Percentiles rank a stretch among this genome's conserved stretches.
These are phyloP conservation scores for Bubalus kerabau DNA, from an alignment of 2,113 vertebrate species.

Conservation along the genomic window DNA sequence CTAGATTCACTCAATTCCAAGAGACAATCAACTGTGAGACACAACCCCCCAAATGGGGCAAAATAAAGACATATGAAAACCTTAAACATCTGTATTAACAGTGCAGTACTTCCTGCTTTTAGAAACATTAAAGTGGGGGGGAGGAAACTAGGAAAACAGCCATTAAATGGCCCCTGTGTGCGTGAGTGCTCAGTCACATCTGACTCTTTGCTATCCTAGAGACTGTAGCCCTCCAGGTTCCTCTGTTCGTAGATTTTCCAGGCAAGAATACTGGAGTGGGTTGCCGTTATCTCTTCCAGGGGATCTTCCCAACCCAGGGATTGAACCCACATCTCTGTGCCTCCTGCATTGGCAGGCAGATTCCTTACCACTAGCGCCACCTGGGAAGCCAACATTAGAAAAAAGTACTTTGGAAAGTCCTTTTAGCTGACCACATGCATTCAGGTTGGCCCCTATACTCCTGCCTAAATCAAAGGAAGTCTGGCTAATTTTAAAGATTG, in stretches of 20 bases:
- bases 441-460: not conserved
- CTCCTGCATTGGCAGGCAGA: not conserved
- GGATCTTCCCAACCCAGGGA: not conserved
- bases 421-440: not conserved
- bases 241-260: not conserved
- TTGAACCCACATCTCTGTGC: not conserved
- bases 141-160: not conserved
- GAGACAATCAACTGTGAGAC: not conserved
- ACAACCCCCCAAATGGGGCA: not conserved
- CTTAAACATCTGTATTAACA: not conserved
- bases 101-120: not conserved
- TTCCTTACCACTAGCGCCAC: not conserved
- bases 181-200: fast-evolving
- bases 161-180: not conserved
- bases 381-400: not conserved
- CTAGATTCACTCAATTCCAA: not conserved
- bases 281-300: not conserved
- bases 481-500: constrained; percentile 2
- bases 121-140: not conserved
- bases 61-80: not conserved
- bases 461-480: not conserved
- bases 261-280: not conserved
- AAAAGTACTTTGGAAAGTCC: not conserved
- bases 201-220: not conserved
- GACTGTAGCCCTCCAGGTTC: not conserved